Percentiles rank a stretch among this genome's conserved stretches.
phyloP scores from a whole-genome alignment of 2,113 vertebrate genomes.

The Promerops cafer region DNA sequence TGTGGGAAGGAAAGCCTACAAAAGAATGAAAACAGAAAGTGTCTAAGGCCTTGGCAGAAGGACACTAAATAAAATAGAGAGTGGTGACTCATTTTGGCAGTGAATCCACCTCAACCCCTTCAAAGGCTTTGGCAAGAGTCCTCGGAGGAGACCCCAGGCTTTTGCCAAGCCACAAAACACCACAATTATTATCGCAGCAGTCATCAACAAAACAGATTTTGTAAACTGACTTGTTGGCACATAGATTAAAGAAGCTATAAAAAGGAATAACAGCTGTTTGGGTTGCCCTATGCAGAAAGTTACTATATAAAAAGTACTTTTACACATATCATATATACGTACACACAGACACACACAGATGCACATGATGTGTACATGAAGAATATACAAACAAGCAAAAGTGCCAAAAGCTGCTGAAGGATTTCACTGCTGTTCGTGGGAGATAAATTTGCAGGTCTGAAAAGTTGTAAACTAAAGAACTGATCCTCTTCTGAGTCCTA shows the following conservation, averaged over 20 bases:
- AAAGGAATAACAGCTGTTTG: slow-evolving; percentile 83
- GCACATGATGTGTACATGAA: slow-evolving; percentile 31
- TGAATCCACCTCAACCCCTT: slow-evolving; percentile 82
- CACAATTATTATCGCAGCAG: slow-evolving; percentile 83
- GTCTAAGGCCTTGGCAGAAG: slow-evolving; percentile 86
- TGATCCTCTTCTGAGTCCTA: neutral
- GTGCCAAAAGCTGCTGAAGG: slow-evolving; percentile 42
- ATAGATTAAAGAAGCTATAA: slow-evolving; percentile 84
- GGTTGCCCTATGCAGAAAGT: slow-evolving; percentile 75
- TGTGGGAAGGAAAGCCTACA: slow-evolving; percentile 82
- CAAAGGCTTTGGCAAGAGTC: slow-evolving; percentile 84
- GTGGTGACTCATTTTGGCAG: slow-evolving; percentile 86
- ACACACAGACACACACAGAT: slow-evolving; percentile 47
- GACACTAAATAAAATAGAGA: slow-evolving; percentile 83
- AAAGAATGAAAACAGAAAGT: slow-evolving; percentile 88
- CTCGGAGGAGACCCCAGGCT: slow-evolving; percentile 81
- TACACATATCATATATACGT: slow-evolving; percentile 64
- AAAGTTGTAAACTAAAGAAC: slow-evolving; percentile 2
- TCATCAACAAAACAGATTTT: slow-evolving; percentile 86
- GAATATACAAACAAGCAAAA: slow-evolving; percentile 42
- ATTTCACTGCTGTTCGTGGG: neutral
- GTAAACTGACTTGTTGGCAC: slow-evolving; percentile 86
- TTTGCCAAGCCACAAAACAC: slow-evolving; percentile 87
- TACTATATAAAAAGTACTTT: slow-evolving; percentile 76
- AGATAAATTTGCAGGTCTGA: slow-evolving; percentile 27